These are phyloP conservation scores for Calosoma granatense DNA, from an alignment of 1,140 invertebrate species.

Conservation along the genomic window DNA sequence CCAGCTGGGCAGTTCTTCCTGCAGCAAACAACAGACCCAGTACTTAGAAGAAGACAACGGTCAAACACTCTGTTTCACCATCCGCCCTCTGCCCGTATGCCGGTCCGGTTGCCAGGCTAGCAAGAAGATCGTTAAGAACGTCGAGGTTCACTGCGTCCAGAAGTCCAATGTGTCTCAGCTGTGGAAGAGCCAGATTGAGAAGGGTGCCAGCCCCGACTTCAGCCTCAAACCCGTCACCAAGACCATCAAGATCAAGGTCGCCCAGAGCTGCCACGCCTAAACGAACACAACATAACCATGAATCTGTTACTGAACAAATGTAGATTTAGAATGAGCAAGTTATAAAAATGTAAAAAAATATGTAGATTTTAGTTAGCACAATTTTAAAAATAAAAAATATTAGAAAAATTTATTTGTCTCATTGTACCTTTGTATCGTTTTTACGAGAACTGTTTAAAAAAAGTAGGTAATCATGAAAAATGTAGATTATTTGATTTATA, in stretches of 20 bases:
- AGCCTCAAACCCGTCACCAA: constrained; percentile 26
- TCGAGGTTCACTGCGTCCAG: constrained; percentile 42
- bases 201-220: constrained; percentile 46
- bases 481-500: too few relatives aligned
- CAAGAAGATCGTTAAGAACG: constrained; percentile 28
- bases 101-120: constrained; percentile 29
- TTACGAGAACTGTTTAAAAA: too few relatives aligned
- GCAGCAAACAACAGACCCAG: constrained; percentile 34
- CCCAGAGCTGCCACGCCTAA: constrained; percentile 20
- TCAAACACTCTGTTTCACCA: constrained; percentile 45
- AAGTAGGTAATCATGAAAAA: too few relatives aligned
- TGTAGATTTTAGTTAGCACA: too few relatives aligned
- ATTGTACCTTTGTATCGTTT: too few relatives aligned
- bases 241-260: constrained; percentile 19
- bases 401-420: too few relatives aligned
- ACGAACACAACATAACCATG: too few relatives aligned
- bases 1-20: constrained; percentile 4
- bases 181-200: constrained; percentile 40
- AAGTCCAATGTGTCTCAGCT: constrained; percentile 31
- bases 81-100: constrained; percentile 39
- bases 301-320: background rate
- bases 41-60: constrained; percentile 36
- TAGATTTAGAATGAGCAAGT: background rate
- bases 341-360: constrained; percentile 12
- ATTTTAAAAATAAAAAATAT: too few relatives aligned